Percentiles rank a stretch among this genome's conserved stretches.
These are phyloP conservation scores for Nineta flava DNA, from an alignment of 2,888 invertebrate species.

Conservation along the genomic window DNA sequence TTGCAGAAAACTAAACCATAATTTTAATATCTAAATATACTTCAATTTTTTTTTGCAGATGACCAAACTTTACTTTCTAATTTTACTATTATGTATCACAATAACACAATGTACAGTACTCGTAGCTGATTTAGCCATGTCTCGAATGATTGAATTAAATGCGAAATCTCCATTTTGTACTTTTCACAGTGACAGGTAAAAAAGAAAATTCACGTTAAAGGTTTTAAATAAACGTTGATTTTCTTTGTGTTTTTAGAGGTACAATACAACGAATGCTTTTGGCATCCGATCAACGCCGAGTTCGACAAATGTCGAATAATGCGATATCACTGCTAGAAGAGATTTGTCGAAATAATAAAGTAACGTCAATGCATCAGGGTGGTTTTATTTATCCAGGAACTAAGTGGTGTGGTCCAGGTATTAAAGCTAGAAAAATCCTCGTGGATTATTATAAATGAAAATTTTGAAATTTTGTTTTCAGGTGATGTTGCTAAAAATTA, in stretches of 20 bases:
- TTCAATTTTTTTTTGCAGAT: too few relatives aligned
- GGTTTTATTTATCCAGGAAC: slow-evolving; percentile 53
- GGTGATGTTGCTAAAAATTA: slow-evolving; percentile 42
- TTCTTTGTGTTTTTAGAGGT: slow-evolving; percentile 24
- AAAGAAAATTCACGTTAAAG: not conserved
- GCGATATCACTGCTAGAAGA: slow-evolving; percentile 39
- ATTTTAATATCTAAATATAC: too few relatives aligned
- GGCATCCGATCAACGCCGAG: slow-evolving; percentile 34
- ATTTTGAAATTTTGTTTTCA: slow-evolving; percentile 12
- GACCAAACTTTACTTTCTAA: too few relatives aligned
- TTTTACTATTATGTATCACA: too few relatives aligned
- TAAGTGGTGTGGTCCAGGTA: slow-evolving; percentile 62
- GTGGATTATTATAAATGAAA: not conserved
- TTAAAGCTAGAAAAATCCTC: slow-evolving; percentile 6
- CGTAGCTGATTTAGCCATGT: slow-evolving; percentile 44
- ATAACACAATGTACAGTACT: slow-evolving; percentile 26
- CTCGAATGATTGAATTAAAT: slow-evolving; percentile 44
- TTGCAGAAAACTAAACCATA: too few relatives aligned
- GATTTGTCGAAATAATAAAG: slow-evolving; percentile 29
- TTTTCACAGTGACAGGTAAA: slow-evolving; percentile 39
- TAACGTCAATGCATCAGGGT: slow-evolving; percentile 20
- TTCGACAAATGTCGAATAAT: slow-evolving; percentile 43
- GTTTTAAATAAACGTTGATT: not conserved
- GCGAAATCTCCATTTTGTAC: slow-evolving; percentile 41
- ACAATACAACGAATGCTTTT: slow-evolving; percentile 42